A percentile compares a stretch with the other conserved stretches of the same genome.
phyloP scores from a whole-genome alignment of 2,797 vertebrate species.

The Vireo griseus region DNA sequence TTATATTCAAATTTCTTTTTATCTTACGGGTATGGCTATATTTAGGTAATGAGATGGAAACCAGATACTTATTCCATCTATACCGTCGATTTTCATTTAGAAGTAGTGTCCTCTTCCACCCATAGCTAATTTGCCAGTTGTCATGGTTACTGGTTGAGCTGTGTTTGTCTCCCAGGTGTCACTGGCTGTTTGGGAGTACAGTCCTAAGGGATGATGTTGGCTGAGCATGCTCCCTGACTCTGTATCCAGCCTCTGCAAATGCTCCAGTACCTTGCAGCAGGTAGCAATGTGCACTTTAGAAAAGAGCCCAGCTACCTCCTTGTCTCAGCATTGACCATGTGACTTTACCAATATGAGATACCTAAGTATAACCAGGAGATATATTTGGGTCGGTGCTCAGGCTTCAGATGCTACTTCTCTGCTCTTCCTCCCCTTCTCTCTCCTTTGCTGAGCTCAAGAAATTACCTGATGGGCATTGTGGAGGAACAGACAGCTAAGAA shows the following conservation, averaged over 20 bases:
- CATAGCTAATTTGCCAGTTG: neutral
- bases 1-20: neutral
- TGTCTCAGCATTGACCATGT: neutral
- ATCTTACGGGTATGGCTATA: neutral
- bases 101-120: neutral
- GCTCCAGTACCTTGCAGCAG: neutral
- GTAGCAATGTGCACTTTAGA: fast-evolving
- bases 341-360: neutral
- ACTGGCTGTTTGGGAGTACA: neutral
- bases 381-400: neutral
- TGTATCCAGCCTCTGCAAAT: neutral
- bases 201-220: neutral
- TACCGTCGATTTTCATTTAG: neutral
- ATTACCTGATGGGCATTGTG: fast-evolving
- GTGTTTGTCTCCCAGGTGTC: neutral
- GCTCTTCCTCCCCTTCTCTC: neutral
- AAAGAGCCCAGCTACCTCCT: neutral
- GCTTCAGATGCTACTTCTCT: neutral
- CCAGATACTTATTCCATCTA: neutral
- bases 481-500: neutral
- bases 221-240: neutral
- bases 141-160: neutral
- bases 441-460: neutral
- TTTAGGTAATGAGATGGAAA: neutral
- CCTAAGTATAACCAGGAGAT: neutral